Evolutionary conservation across 64 coral and sea anemone species (phyloP).

Genomic region (Catalaphyllia jardinei): DNA sequence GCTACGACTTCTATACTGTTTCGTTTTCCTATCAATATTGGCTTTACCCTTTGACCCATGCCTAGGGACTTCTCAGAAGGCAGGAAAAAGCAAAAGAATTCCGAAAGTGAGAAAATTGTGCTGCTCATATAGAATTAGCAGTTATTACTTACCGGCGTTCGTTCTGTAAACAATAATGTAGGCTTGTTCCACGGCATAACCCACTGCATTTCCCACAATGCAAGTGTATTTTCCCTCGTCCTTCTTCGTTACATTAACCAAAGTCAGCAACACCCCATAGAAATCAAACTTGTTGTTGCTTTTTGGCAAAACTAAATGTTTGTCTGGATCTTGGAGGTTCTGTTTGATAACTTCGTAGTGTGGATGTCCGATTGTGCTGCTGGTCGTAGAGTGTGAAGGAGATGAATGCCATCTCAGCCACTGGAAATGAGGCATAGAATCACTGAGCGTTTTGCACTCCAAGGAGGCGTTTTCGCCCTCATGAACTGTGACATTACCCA

Average conservation of each 20-base stretch:
- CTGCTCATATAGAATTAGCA: not conserved
- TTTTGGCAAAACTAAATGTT: constrained; percentile 33
- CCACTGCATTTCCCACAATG: constrained; percentile 71
- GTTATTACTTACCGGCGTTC: not conserved
- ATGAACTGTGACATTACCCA: constrained; percentile 51
- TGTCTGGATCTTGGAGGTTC: not conserved
- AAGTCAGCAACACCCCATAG: constrained; percentile 64
- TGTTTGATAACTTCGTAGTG: constrained; percentile 45
- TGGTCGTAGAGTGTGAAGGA: constrained; percentile 30
- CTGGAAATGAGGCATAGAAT: constrained; percentile 86
- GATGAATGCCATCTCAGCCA: constrained; percentile 54
- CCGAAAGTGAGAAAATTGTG: not conserved
- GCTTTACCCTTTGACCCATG: not conserved
- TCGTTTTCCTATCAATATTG: no score
- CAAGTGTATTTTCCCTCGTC: constrained; percentile 80
- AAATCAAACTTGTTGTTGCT: constrained; percentile 31
- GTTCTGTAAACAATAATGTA: constrained; percentile 50
- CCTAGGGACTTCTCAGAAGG: not conserved
- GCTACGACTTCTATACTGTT: no score
- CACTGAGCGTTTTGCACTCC: constrained; percentile 52
- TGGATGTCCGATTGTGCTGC: constrained; percentile 13
- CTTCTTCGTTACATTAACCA: constrained; percentile 68
- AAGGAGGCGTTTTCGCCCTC: constrained; percentile 67
- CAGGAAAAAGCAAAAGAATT: not conserved
- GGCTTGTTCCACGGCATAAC: constrained; percentile 39